phyloP scores from a whole-genome alignment of 2,888 invertebrate species.

The Buathra laborator region DNA sequence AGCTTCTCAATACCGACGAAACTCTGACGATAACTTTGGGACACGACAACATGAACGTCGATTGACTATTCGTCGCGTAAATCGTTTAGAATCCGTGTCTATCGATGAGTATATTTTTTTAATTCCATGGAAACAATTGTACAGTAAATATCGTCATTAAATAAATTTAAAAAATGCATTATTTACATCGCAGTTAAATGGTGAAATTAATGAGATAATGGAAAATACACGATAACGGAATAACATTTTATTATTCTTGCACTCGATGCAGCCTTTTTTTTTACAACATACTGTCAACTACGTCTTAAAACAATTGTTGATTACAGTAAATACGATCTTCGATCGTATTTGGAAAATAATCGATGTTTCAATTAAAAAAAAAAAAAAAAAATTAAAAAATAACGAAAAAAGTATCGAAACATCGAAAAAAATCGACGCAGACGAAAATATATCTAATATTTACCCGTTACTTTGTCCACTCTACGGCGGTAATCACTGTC shows the following conservation, averaged over 20 bases:
- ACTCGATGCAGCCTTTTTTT: conserved; percentile 62
- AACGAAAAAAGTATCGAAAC: conserved; percentile 4
- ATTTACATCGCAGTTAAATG: not conserved
- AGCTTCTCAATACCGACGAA: conserved; percentile 69
- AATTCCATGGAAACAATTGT: not conserved
- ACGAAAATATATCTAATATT: conserved; percentile 42
- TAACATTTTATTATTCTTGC: conserved; percentile 68
- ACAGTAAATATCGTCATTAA: not conserved
- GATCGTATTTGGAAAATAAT: conserved; percentile 45
- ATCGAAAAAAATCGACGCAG: conserved; percentile 24
- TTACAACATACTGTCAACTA: conserved; percentile 60
- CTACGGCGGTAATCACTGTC: conserved; percentile 44
- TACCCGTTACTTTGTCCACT: conserved; percentile 47
- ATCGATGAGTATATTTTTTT: conserved; percentile 40
- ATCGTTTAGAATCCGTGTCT: not conserved
- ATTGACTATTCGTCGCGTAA: conserved; percentile 40
- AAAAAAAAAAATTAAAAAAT: not conserved
- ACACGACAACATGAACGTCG: conserved; percentile 69
- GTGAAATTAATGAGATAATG: conserved; percentile 31
- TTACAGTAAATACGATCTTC: conserved; percentile 38
- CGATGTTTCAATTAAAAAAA: not conserved
- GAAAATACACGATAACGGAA: conserved; percentile 59
- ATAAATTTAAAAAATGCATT: conserved; percentile 5
- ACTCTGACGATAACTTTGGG: conserved; percentile 60
- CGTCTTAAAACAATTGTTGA: conserved; percentile 50